Conservation (phyloP, 2,888 invertebrate genomes). For the Hypolimnas misippus region DNA sequence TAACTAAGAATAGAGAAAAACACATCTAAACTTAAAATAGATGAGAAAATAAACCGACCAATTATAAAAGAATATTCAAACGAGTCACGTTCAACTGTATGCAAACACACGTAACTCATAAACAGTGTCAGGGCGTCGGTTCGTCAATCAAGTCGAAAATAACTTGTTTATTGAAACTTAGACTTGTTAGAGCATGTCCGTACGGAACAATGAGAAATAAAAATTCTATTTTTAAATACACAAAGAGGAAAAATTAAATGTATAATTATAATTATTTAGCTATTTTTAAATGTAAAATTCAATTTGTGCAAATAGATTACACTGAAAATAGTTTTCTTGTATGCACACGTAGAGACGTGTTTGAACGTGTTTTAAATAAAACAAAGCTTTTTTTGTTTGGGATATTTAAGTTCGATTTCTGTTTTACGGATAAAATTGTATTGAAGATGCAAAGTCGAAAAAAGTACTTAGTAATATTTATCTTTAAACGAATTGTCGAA, state of each 20-base stretch:
- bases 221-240: conserved; percentile 6
- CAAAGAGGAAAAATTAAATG: neutral
- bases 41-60: conserved; percentile 12
- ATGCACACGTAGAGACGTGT: neutral
- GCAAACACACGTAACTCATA: conserved; percentile 50
- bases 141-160: conserved; percentile 69
- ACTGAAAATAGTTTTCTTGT: neutral
- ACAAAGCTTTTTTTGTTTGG: neutral
- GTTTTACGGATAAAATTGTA: no score
- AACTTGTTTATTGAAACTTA: conserved; percentile 57
- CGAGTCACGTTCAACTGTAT: conserved; percentile 21
- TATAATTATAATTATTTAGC: no score
- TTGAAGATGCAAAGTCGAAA: no score
- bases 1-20: no score
- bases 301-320: conserved; percentile 1
- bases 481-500: no score
- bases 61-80: conserved; percentile 12
- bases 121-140: conserved; percentile 55
- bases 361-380: conserved; percentile 1
- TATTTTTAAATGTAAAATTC: no score
- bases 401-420: neutral
- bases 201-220: conserved; percentile 28
- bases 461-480: no score
- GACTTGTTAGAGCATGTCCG: conserved; percentile 50
- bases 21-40: conserved; percentile 9